Base-by-base conservation (phyloP, 2,888 invertebrate genomes). In the Yponomeuta sedellus region DNA sequence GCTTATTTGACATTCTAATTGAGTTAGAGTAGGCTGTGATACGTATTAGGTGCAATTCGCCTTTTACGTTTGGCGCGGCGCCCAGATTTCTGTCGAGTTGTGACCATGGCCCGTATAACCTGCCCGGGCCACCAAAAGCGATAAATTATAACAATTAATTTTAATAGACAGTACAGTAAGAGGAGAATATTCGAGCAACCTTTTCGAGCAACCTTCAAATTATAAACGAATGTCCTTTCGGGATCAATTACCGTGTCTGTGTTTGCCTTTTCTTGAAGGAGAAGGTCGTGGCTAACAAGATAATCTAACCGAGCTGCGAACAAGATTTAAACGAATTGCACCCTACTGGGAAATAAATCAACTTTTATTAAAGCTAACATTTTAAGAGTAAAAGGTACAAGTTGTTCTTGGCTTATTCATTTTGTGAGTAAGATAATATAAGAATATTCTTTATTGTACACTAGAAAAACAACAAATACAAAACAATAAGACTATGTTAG, bases 331-430 rank as follows among this genome's bases (percentile, higher is more conserved):
- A 44, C 57, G 63, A 63, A 67, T 63, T 65, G 64, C 64, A 66
- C 59, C 52, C 67, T 39, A 52, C 64, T 64, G 66, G 61, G 57
- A 66, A 64, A 67, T 66, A 65, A 64, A 63, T 63, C 64, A 58
- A 19, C 62, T 63, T 67, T 65, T 65, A 65, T 64, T 67, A 64
- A 63, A 63, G 58, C 34, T 34, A 34, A 34, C 10, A 6, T 34
- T 34, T 28, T 61, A 63, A 64, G 66, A 62, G 28, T 10, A 12
- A 56, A 59, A 44, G 12, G 10, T 22, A 3, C 28, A 1, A 39
- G 34, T 16, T 25, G n/a, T 65, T 20, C 22, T 20, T 22, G 11
- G 10, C 2, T 20, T 59, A 59, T 25, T 6, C 25, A 25, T 25
- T 11, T 59, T 59, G 20, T 25, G 12, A 52, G 8, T 52, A 52